phyloP scores from a whole-genome alignment of 2,113 vertebrate genomes.

The Istiophorus platypterus region DNA sequence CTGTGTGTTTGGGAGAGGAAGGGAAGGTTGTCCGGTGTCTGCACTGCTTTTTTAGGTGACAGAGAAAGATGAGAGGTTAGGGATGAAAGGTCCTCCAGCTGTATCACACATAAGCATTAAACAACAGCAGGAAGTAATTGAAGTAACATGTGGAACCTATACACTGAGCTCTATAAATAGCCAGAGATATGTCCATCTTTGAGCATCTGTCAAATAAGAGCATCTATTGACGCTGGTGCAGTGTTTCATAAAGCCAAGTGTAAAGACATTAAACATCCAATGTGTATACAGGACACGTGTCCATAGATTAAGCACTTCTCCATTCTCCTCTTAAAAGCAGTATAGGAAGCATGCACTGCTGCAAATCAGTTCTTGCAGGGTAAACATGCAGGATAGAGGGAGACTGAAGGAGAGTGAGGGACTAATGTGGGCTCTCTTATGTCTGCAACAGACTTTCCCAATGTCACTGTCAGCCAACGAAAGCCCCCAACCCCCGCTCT shows the following conservation, averaged over 20 bases:
- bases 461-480: slow-evolving; percentile 57
- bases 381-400: slow-evolving; percentile 10
- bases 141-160: slow-evolving; percentile 46
- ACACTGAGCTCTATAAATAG: neutral
- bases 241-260: neutral
- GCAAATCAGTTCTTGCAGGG: slow-evolving; percentile 50
- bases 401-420: slow-evolving; percentile 20
- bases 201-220: neutral
- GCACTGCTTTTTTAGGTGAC: slow-evolving; percentile 49
- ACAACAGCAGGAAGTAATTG: slow-evolving; percentile 47
- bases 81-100: slow-evolving; percentile 73
- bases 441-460: slow-evolving; percentile 71
- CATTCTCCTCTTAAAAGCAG: slow-evolving; percentile 40
- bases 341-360: slow-evolving; percentile 52
- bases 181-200: neutral
- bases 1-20: too few species aligned
- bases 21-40: neutral
- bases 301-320: slow-evolving; percentile 13
- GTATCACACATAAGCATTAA: slow-evolving; percentile 41
- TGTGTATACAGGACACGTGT: slow-evolving; percentile 6
- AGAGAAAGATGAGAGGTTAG: slow-evolving; percentile 26
- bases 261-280: slow-evolving; percentile 15
- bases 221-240: neutral
- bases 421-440: slow-evolving; percentile 53
- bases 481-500: slow-evolving; percentile 20